Evolutionary conservation across 1,140 invertebrate genomes (phyloP), one percentile per base, ranked within the genome.

Genomic region (Ips nitidus): DNA sequence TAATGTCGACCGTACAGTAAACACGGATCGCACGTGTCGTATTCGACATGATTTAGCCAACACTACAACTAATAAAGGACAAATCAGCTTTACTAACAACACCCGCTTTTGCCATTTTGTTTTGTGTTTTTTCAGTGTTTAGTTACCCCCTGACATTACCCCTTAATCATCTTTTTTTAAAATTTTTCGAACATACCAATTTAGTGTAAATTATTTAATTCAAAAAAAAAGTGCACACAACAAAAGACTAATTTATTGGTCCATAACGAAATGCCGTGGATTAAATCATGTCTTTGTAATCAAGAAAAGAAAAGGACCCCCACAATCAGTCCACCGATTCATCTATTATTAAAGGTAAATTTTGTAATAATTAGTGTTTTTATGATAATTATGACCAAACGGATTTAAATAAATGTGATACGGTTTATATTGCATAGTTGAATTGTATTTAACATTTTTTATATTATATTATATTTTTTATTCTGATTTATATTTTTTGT

Each of bases 261-360:
- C 41, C 41, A 40, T 53, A 39, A 52, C 41, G 42, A 57, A 39
- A 82, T 82, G 80, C 80, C 80, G 69, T 82, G 80, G 80, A 80
- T 82, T 69, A 80, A 80, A 71, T 80, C 79, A 53, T 82, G 80
- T 71, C 73, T 82, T 56, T 82, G 80, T 72, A 80, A 82, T 66
- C 79, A 81, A 45, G 80, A 82, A 66, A 82, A 80, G 75, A 80
- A 80, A 75, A 82, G 80, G 71, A 73, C 80, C 22, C 80, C 80
- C 4, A 75, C 75, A n/a, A 82, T 82, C 57, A 82, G 81, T 73
- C 80, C 80, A 7, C 81, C 81, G 1, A 79, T 82, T 61, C 81
- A 82, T 77, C 75, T 82, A 52, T 66, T 82, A 63, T 73, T 81
- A 61, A 81, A 81, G 80, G 81, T 81, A 76, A 77, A 56, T 43